phyloP scores from a whole-genome alignment of 2,113 vertebrate species.

The Eublepharis macularius region DNA sequence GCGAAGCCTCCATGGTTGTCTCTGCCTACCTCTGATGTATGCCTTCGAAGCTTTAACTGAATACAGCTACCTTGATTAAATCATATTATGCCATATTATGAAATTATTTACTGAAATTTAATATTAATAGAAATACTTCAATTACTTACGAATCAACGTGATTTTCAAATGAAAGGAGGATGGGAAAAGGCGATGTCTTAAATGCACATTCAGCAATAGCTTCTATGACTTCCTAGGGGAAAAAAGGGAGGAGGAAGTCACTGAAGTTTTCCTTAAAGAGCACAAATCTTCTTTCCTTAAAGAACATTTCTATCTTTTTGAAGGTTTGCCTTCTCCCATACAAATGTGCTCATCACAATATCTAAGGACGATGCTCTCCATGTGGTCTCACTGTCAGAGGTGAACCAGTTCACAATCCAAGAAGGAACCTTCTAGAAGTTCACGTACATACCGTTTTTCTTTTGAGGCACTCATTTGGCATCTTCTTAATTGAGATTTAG shows the following conservation, averaged over 20 bases:
- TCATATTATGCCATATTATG: background rate
- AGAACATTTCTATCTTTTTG: background rate
- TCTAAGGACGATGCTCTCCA: too few relatives aligned
- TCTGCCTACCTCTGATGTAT: too few relatives aligned
- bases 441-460: too few relatives aligned
- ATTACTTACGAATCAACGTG: conserved; percentile 98
- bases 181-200: conserved; percentile 95
- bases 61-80: background rate
- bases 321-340: background rate
- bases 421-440: too few relatives aligned
- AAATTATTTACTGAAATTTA: background rate
- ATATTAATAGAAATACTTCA: background rate
- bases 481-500: too few relatives aligned
- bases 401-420: too few relatives aligned
- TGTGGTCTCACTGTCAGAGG: too few relatives aligned
- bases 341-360: too few relatives aligned
- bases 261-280: background rate
- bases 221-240: conserved; percentile 94
- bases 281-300: background rate
- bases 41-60: background rate
- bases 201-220: conserved; percentile 97
- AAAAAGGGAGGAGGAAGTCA: conserved; percentile 51
- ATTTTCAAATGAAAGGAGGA: conserved; percentile 98
- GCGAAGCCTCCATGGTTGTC: too few relatives aligned
- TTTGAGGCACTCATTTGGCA: too few relatives aligned